Evolutionary conservation across 2,113 vertebrate species (phyloP).

Genomic region (Xenopus borealis): DNA sequence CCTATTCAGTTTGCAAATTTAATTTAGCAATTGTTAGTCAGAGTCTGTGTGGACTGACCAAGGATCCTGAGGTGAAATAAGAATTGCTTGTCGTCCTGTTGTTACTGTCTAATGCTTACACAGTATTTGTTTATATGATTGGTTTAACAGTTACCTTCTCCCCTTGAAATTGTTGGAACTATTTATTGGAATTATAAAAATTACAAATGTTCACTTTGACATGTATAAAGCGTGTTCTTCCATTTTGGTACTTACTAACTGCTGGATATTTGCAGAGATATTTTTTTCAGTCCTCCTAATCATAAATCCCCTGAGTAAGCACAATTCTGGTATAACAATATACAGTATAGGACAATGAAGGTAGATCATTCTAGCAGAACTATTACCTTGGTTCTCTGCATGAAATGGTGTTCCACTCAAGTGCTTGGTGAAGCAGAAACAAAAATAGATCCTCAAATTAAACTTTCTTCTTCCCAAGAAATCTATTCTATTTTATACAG

Average conservation of each 20-base stretch:
- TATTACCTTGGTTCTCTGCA: neutral
- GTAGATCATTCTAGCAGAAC: slow-evolving; percentile 1
- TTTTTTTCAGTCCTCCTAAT: neutral
- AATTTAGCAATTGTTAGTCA: no score
- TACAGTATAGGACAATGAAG: neutral
- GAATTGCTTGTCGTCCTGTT: no score
- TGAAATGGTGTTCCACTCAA: neutral
- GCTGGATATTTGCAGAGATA: neutral
- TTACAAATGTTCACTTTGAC: no score
- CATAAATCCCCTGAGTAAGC: neutral
- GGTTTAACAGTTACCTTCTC: no score
- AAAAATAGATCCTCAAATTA: neutral
- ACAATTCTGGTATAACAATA: neutral
- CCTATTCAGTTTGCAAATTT: no score
- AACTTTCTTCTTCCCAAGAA: neutral
- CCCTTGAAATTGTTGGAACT: no score
- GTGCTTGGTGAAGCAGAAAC: neutral
- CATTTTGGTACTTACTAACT: neutral
- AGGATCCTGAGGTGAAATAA: no score
- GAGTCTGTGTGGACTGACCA: no score
- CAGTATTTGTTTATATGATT: no score
- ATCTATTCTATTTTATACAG: neutral
- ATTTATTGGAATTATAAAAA: no score
- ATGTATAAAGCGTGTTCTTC: no score
- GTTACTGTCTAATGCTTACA: no score